phyloP scores from a whole-genome alignment of 2,888 invertebrate genomes.

The Calephelis perditalis region DNA sequence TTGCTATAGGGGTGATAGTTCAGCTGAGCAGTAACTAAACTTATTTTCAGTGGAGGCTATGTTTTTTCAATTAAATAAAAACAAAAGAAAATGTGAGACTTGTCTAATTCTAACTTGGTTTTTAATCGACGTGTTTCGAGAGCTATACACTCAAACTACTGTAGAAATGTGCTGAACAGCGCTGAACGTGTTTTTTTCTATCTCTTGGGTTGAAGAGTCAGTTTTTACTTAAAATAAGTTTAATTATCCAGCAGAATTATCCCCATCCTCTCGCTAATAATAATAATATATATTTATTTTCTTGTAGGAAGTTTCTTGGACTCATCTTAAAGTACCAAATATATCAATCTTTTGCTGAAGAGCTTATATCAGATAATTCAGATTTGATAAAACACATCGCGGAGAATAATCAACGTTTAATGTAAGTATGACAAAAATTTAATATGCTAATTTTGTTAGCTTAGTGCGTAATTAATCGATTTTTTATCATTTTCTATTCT shows the following conservation, averaged over 20 bases:
- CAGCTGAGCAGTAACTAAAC: too few relatives aligned
- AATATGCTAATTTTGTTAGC: not conserved
- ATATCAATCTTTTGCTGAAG: constrained; percentile 69
- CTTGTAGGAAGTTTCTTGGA: constrained; percentile 75
- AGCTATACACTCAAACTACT: too few relatives aligned
- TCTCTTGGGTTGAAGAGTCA: too few relatives aligned
- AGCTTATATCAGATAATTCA: constrained; percentile 59
- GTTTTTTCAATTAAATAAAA: too few relatives aligned
- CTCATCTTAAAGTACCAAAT: constrained; percentile 77
- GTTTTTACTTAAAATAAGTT: too few relatives aligned
- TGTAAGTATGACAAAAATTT: constrained; percentile 46
- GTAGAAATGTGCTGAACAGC: too few relatives aligned
- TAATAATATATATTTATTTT: constrained; percentile 17
- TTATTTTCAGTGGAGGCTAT: too few relatives aligned
- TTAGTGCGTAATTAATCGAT: not conserved
- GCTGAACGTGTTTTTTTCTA: too few relatives aligned
- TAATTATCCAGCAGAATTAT: too few relatives aligned
- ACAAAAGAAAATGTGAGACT: too few relatives aligned
- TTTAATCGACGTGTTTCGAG: too few relatives aligned
- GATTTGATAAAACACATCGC: constrained; percentile 63
- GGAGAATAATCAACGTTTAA: constrained; percentile 54
- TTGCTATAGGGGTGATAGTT: constrained; percentile 11
- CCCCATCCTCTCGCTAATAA: not conserved
- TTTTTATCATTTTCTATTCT: constrained; percentile 28
- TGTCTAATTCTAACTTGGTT: too few relatives aligned